Evolutionary conservation across 2,888 invertebrate genomes (phyloP).

Genomic region (Dermolepida albohirtum): DNA sequence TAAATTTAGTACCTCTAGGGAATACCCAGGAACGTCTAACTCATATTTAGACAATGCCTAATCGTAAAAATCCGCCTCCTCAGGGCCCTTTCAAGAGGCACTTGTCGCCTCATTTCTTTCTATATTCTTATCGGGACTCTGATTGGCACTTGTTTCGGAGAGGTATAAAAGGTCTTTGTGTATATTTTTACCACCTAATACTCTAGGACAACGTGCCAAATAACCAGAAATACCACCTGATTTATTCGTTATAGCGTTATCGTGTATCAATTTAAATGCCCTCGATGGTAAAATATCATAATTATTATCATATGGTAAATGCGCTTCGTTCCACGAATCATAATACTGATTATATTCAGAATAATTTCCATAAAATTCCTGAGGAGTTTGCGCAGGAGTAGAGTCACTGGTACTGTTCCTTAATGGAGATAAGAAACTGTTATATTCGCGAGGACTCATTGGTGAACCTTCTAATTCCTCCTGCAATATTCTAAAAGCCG

Average conservation of each 20-base stretch:
- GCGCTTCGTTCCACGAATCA: conserved; percentile 67
- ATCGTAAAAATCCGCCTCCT: conserved; percentile 51
- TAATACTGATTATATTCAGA: conserved; percentile 70
- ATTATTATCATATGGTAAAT: conserved; percentile 53
- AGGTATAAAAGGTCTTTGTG: conserved; percentile 66
- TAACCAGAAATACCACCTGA: conserved; percentile 65
- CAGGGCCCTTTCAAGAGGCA: conserved; percentile 51
- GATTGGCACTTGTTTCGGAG: conserved; percentile 56
- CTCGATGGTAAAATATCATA: conserved; percentile 71
- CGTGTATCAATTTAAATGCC: conserved; percentile 69
- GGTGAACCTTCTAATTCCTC: conserved; percentile 68
- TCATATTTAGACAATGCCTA: conserved; percentile 51
- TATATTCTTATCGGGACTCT: conserved; percentile 52
- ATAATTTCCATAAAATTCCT: conserved; percentile 65
- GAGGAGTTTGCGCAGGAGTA: conserved; percentile 66
- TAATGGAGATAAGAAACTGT: conserved; percentile 59
- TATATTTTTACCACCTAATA: conserved; percentile 71
- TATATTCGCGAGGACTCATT: conserved; percentile 61
- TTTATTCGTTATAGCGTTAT: conserved; percentile 63
- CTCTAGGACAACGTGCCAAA: conserved; percentile 73
- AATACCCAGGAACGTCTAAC: conserved; percentile 54
- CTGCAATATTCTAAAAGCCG: conserved; percentile 69
- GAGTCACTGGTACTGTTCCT: conserved; percentile 63
- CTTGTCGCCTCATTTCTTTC: conserved; percentile 56
- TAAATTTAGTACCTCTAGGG: conserved; percentile 54